Evolutionary conservation across 2,888 invertebrate genomes (phyloP), one percentile per base, ranked within the genome.

Genomic region (Pomacea canaliculata): DNA sequence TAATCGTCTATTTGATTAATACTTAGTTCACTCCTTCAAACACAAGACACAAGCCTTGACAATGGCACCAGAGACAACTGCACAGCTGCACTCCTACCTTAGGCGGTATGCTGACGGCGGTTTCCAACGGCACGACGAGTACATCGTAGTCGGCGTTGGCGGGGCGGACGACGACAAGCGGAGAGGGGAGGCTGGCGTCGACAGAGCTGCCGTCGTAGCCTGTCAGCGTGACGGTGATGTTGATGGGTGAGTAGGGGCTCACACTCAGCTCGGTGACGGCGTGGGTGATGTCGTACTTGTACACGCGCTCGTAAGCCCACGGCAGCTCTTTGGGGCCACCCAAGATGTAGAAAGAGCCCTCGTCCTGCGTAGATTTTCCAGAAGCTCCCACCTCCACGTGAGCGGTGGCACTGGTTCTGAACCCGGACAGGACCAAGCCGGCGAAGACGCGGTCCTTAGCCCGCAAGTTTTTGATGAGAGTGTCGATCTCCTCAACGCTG

Each of bases 221-320:
- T 19, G 69, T 69, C 46, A 80, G 70, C 37, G 68, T 67, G 12
- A 71, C 56, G 12, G 71, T 71, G 62, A 82, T 63, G 49, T 76
- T 37, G 72, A 80, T 78, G 37, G 66, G 62, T 0, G 73, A 71
- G 67, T 77, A 71, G 13, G 70, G 67, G 19, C 71, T 27, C 23
- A 81, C 76, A 46, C 75, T 62, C n/a, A 79, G 78, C 27, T 73
- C 67, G 23, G 62, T n/a, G 66, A 78, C 74, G 3, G 75, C 80
- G 37, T 79, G 76, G 10, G 81, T 81, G 49, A 82, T 78, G 70
- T 82, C 82, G 65, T 80, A 79, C 62, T 78, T 80, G 77, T 76
- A 82, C 60, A 81, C 70, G 23, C 82, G 70, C 68, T 81, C 81
- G 69, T 78, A 82, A 46, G 82, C 79, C 82, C 82, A 82, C 1